phyloP scores from a whole-genome alignment of 1,140 invertebrate genomes.

The Olivierus martensii region DNA sequence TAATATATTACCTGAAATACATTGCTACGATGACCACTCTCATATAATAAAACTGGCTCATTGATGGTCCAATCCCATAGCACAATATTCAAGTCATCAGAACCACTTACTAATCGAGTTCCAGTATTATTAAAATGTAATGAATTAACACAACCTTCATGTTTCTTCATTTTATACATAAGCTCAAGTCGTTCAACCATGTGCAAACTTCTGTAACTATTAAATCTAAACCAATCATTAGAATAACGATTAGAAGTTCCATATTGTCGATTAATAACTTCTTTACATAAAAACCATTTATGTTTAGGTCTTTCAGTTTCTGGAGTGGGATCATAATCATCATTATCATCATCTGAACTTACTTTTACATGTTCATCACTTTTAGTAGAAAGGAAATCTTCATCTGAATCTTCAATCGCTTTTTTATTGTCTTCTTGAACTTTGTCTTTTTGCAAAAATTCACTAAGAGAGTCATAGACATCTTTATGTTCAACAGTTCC shows the following conservation, averaged over 20 bases:
- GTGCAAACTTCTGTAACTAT: constrained; percentile 65
- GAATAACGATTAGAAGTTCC: constrained; percentile 34
- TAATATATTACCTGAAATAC: constrained; percentile 64
- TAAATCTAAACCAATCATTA: constrained; percentile 46
- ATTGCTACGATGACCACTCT: constrained; percentile 69
- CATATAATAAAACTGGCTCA: constrained; percentile 45
- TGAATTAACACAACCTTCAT: constrained; percentile 82
- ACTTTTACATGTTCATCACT: neutral
- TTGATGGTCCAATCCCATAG: constrained; percentile 81
- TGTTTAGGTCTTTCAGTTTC: constrained; percentile 46
- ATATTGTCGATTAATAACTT: constrained; percentile 41
- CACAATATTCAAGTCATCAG: constrained; percentile 71
- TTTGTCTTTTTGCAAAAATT: neutral
- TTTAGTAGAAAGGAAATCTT: neutral
- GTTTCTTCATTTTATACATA: constrained; percentile 58
- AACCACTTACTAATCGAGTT: constrained; percentile 64
- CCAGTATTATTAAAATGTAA: constrained; percentile 74
- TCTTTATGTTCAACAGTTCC: neutral
- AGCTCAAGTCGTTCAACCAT: constrained; percentile 67
- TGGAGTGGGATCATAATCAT: constrained; percentile 32
- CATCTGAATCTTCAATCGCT: neutral
- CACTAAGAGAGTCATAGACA: neutral
- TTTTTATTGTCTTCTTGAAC: neutral
- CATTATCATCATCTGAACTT: constrained; percentile 11
- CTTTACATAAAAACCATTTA: constrained; percentile 43